Evolutionary conservation across 2,797 vertebrate species (phyloP).

Genomic region (Clarias fuscus): DNA sequence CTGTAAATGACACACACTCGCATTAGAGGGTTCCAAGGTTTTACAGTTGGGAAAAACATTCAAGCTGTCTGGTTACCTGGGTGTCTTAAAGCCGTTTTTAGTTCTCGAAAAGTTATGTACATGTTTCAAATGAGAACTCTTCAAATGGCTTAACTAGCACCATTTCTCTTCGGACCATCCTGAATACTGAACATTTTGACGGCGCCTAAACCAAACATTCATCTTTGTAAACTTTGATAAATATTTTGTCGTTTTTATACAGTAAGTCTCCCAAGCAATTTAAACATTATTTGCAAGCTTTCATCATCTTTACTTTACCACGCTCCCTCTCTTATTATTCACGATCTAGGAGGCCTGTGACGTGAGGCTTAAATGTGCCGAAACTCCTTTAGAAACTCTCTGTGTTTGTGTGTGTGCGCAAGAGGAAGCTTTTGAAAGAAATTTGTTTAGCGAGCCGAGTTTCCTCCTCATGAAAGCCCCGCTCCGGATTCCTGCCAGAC

Average conservation of each 20-base stretch:
- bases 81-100: not conserved
- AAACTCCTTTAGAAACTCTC: constrained; percentile 8
- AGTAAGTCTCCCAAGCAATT: not conserved
- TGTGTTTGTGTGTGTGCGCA: constrained; percentile 3
- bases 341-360: not conserved
- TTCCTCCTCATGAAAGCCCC: constrained; percentile 25
- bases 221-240: not conserved
- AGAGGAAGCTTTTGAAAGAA: constrained; percentile 3
- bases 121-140: no score
- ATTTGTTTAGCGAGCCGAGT: constrained; percentile 33
- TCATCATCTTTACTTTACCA: not conserved
- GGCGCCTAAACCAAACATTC: not conserved
- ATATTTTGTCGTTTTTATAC: not conserved
- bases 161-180: not conserved
- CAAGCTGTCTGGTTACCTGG: not conserved
- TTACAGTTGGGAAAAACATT: not conserved
- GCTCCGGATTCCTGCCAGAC: constrained; percentile 5
- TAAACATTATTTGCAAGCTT: not conserved
- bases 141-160: not conserved
- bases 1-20: no score
- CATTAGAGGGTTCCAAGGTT: not conserved
- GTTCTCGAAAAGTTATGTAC: no score
- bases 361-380: not conserved
- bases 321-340: not conserved
- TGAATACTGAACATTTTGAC: not conserved